Conservation (phyloP, 2,113 vertebrate species). For the Corythaixoides concolor region DNA sequence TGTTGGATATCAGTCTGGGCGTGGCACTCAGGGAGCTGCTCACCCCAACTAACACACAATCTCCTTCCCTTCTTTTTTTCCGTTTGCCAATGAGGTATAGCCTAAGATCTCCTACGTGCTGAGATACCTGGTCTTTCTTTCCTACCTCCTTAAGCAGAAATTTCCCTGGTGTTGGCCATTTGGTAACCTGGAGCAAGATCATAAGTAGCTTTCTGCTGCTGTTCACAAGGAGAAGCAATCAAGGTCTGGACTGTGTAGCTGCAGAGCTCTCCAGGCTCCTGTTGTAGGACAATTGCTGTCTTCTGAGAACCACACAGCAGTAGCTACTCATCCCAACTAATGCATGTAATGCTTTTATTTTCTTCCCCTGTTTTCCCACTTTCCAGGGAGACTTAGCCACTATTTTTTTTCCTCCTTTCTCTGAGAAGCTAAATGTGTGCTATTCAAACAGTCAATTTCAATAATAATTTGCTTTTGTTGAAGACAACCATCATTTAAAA, state of each 20-base stretch:
- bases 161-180: background rate
- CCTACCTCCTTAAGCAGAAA: background rate
- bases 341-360: background rate
- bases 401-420: background rate
- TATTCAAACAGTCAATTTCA: background rate
- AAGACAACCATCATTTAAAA: background rate
- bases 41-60: background rate
- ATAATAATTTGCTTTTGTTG: background rate
- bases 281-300: too few species aligned
- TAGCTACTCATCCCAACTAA: background rate
- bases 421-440: background rate
- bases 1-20: background rate
- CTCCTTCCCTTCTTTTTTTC: background rate
- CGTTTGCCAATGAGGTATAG: background rate
- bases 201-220: background rate
- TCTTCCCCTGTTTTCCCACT: background rate
- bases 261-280: background rate
- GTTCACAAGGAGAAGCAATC: background rate
- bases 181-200: background rate
- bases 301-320: background rate
- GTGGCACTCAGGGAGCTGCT: background rate
- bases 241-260: background rate
- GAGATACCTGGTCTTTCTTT: background rate
- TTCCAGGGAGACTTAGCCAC: background rate
- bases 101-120: background rate